Percentiles rank a stretch among this genome's conserved stretches.
Conservation (phyloP, 2,113 vertebrate genomes). For the Catharus bicknelli region DNA sequence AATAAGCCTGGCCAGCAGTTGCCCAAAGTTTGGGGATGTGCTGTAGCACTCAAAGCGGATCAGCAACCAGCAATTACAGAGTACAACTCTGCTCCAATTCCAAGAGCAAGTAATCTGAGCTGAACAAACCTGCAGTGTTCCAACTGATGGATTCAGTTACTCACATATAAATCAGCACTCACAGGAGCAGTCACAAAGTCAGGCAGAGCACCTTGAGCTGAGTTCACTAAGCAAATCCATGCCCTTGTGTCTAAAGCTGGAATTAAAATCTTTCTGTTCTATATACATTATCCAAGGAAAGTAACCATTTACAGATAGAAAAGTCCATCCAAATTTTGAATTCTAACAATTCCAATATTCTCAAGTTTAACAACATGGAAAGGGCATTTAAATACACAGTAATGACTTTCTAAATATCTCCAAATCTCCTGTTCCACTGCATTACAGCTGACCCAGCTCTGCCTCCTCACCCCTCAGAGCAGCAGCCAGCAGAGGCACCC, state of each 20-base stretch:
- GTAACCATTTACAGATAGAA: background rate
- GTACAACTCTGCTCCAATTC: background rate
- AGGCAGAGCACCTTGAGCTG: background rate
- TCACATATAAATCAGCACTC: background rate
- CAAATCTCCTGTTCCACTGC: background rate
- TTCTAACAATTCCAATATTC: background rate
- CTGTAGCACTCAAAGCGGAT: background rate
- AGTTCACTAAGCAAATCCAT: background rate
- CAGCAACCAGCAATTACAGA: background rate
- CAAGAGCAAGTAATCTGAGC: background rate
- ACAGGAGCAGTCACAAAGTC: background rate
- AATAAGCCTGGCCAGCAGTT: background rate
- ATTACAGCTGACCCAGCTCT: background rate
- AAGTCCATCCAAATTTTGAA: background rate
- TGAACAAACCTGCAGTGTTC: background rate
- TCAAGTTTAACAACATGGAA: background rate
- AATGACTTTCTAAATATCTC: background rate
- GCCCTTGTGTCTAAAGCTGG: background rate
- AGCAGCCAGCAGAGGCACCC: background rate
- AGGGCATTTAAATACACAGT: background rate
- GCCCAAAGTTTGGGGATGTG: background rate
- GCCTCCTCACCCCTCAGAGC: background rate
- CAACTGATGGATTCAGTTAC: background rate
- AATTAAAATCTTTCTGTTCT: background rate
- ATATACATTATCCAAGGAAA: background rate